Evolutionary conservation across 2,888 invertebrate species (phyloP), one percentile per base, ranked within the genome.

Genomic region (Drosophila setosimentum): DNA sequence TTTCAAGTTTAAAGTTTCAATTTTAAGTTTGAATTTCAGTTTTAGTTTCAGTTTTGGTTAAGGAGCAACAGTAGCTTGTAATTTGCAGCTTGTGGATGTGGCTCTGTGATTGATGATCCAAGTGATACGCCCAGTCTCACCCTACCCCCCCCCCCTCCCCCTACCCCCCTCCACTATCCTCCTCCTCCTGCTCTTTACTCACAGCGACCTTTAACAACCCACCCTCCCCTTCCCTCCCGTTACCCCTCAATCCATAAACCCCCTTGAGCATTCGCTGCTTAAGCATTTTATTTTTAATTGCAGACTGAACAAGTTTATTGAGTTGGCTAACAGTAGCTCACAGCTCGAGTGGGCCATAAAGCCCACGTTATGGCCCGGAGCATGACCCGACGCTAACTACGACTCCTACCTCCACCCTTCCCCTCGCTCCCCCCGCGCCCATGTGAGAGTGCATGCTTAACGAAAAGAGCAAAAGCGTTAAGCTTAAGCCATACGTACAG

Each of bases 301-400:
- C 78, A 61, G 35, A 18, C 59, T 21, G 71, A 68, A 79, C 79
- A 65, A 60, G 79, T 79, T 78, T 78, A 68, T 71, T 53, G 74
- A 78, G 74, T 64, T 74, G 64, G 73, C 73, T 63, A 68, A 78
- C 75, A 78, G 79, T 74, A 74, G 79, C 78, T 61, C 29, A 51
- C 42, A 54, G 61, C 61, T 67, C 57, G 50, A 66, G 37, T 63
- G 64, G 71, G 37, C 61, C 49, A 60, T 67, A 67, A 76, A 66
- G 35, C 27, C 3, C 42, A 29, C 16, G 49, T 45, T 50, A 68
- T 66, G 49, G 71, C 67, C 66, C 42, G 42, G 45, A 51, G 61
- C 68, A 72, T 54, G 62, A 33, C 55, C 68, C 40, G 50, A 51
- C 40, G 50, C 50, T 51, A n/a, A 10, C 40, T 10, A 29, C 11